These are phyloP conservation scores for Temnothorax unifasciatus DNA, from an alignment of 2,888 invertebrate species.

Conservation along the genomic window DNA sequence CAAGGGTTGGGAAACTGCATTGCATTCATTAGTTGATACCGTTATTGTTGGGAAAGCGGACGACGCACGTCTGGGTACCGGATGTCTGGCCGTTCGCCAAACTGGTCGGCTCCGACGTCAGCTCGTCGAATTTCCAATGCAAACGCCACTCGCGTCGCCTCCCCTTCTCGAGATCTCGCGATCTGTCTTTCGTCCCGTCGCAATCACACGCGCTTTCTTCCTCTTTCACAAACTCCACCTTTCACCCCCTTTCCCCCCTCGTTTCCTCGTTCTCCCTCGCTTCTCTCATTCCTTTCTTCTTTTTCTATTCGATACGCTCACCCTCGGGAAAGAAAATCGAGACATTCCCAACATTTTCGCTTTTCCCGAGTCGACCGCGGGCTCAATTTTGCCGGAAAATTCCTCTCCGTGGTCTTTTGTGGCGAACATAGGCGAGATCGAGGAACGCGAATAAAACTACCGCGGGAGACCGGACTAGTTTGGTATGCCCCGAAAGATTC, in stretches of 20 bases:
- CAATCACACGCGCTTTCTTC: conserved; percentile 17
- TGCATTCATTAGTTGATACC: conserved; percentile 61
- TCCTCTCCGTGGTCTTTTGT: conserved; percentile 47
- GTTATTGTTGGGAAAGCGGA: conserved; percentile 59
- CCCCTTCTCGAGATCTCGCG: conserved; percentile 37
- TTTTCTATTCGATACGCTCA: conserved; percentile 28
- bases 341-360: conserved; percentile 49
- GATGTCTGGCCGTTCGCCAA: conserved; percentile 66
- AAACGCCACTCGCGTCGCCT: conserved; percentile 55
- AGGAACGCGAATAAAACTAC: conserved; percentile 51
- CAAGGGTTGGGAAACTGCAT: conserved; percentile 21
- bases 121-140: conserved; percentile 61
- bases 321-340: conserved; percentile 28
- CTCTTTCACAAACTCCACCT: conserved; percentile 4
- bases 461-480: conserved; percentile 44
- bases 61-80: conserved; percentile 62
- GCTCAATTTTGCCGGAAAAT: conserved; percentile 55
- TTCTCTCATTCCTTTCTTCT: conserved; percentile 3
- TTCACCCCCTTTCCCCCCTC: background rate
- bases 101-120: conserved; percentile 35
- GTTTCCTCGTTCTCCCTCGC: background rate
- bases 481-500: conserved; percentile 56
- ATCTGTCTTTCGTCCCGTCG: background rate
- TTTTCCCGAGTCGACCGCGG: conserved; percentile 24
- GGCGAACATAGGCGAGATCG: conserved; percentile 35